These are phyloP conservation scores for Holothuria glaberrima DNA, from an alignment of 35 echinoderm and acorn worm genomes.

Conservation along the genomic window DNA sequence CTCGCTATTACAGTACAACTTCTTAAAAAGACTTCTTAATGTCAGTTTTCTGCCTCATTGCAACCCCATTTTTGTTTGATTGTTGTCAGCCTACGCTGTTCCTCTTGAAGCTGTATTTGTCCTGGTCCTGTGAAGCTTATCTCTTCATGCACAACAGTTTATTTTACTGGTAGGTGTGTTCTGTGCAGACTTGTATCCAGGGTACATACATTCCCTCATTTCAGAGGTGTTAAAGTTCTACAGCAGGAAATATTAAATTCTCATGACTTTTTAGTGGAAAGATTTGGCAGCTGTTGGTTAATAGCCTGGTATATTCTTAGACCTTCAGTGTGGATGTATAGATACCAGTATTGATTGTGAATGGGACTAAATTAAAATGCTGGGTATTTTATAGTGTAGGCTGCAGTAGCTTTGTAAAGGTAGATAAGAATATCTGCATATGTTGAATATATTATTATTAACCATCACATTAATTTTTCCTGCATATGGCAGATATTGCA, in stretches of 20 bases:
- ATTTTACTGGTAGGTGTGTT: slow-evolving; percentile 23
- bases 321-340: too few relatives aligned
- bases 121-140: background rate
- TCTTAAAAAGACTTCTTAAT: background rate
- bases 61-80: background rate
- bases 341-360: too few relatives aligned
- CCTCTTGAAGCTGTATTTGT: background rate
- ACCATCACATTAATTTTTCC: too few relatives aligned
- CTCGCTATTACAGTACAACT: too few relatives aligned
- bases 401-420: too few relatives aligned
- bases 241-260: slow-evolving; percentile 43
- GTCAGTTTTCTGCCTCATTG: background rate
- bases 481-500: too few relatives aligned
- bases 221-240: background rate
- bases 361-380: too few relatives aligned
- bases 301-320: too few relatives aligned
- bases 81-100: background rate
- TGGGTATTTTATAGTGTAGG: too few relatives aligned
- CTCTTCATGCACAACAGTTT: background rate
- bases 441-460: too few relatives aligned
- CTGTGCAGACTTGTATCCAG: background rate
- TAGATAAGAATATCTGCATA: too few relatives aligned
- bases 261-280: background rate
- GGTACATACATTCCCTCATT: background rate
- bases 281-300: too few relatives aligned